Evolutionary conservation across 2,888 invertebrate species (phyloP), one percentile per base, ranked within the genome.

Genomic region (Malthinus seriepunctatus): DNA sequence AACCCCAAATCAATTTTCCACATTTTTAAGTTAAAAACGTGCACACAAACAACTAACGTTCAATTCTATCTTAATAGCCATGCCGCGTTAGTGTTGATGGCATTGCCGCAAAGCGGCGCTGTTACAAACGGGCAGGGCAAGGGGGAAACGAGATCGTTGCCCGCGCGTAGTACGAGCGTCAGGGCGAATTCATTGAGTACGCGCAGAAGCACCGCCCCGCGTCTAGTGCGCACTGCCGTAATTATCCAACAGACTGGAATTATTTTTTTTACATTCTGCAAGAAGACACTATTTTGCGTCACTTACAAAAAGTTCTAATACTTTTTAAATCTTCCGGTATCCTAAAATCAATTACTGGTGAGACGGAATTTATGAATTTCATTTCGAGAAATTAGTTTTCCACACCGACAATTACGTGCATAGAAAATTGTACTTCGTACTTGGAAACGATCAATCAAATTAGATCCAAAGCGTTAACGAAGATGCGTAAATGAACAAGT

Each of bases 141-240:
- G 39, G 60, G 59, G 60, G 34, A 32, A 34, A 49, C 67, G 73
- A 72, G 76, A 77, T 76, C 77, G 78, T 77, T 77, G 77, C 71
- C 77, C 78, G 76, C 74, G 70, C 66, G 74, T 77, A 76, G 75
- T 76, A 76, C 75, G 68, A 63, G 65, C 63, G 69, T 64, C 70
- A 71, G 67, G 69, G 60, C 69, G 67, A 73, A 71, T 77, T 76
- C 76, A 77, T 77, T 77, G 66, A 67, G 63, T 52, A 58, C 57
- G 62, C 60, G 60, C 63, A 61, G 60, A 56, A 61, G 76, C 75
- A 76, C 77, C 76, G 76, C 76, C 76, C 75, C 73, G 71, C 66
- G 76, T 73, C 71, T 69, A 70, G 70, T 70, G 68, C 68, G 72
- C 71, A 69, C 68, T 63, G 62, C 64, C 55, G 69, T 67, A 67